Percentiles rank a stretch among this genome's conserved stretches.
Conservation (phyloP, 2,888 invertebrate genomes). For the Caenorhabditis sp. region DNA sequence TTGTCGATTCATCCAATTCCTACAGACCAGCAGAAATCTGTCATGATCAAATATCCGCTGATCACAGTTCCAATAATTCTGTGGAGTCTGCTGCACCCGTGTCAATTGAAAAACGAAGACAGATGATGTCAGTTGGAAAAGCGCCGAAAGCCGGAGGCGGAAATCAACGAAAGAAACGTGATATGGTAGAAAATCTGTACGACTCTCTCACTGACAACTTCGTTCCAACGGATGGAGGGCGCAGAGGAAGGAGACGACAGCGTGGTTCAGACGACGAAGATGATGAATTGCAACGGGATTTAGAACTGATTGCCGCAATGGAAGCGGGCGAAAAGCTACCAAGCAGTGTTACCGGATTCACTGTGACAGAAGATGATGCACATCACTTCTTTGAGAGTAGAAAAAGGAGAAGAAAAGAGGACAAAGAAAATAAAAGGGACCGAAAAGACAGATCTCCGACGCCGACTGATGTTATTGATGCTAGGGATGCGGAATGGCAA, state of each 20-base stretch:
- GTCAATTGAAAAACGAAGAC: constrained; percentile 63
- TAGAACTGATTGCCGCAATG: constrained; percentile 60
- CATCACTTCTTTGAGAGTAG: constrained; percentile 55
- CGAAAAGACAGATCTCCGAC: constrained; percentile 74
- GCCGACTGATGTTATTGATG: constrained; percentile 76
- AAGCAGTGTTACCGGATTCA: constrained; percentile 40
- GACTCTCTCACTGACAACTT: constrained; percentile 78
- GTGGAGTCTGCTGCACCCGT: constrained; percentile 14
- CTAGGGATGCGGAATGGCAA: constrained; percentile 77
- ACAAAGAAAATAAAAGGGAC: constrained; percentile 17
- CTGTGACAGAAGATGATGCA: constrained; percentile 40
- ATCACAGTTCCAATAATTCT: constrained; percentile 5
- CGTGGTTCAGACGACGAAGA: constrained; percentile 46
- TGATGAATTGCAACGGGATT: constrained; percentile 53
- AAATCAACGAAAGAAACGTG: constrained; percentile 66
- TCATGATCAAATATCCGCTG: not conserved
- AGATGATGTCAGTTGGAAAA: constrained; percentile 77
- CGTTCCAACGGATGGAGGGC: constrained; percentile 66
- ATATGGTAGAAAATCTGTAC: constrained; percentile 75
- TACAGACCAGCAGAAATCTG: not conserved
- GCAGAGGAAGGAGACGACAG: constrained; percentile 60
- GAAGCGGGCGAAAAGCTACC: constrained; percentile 46
- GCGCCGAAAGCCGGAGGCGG: constrained; percentile 70
- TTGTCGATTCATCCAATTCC: not conserved
- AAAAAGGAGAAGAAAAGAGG: constrained; percentile 56